phyloP scores from a whole-genome alignment of 2,888 invertebrate species.

The Iselma pallidipennis region DNA sequence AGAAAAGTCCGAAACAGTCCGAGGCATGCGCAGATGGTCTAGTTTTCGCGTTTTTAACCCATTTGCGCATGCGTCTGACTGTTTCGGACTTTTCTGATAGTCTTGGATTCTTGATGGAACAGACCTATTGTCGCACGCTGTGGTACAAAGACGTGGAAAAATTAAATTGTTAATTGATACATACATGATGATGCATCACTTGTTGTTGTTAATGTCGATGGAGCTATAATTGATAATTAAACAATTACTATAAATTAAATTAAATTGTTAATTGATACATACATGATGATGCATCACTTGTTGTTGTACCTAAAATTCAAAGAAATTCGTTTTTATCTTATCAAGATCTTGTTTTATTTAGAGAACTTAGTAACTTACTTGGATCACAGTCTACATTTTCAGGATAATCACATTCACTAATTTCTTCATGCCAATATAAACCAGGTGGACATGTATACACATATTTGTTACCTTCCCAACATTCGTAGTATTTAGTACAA shows the following conservation, averaged over 20 bases:
- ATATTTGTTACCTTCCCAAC: slow-evolving; percentile 5
- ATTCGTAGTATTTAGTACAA: slow-evolving; percentile 11
- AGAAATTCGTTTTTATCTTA: too few relatives aligned
- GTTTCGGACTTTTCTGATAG: too few relatives aligned
- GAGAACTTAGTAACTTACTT: neutral
- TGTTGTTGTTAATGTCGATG: neutral
- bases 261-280: neutral
- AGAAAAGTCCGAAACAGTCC: too few relatives aligned
- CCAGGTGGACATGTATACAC: slow-evolving; percentile 5
- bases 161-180: neutral
- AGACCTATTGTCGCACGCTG: too few relatives aligned
- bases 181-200: neutral
- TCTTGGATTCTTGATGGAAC: too few relatives aligned
- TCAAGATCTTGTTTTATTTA: too few relatives aligned
- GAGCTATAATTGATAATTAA: neutral
- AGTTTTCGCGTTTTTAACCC: too few relatives aligned
- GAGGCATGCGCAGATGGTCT: too few relatives aligned
- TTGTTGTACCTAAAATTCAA: neutral
- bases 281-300: neutral
- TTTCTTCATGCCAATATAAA: slow-evolving; percentile 12
- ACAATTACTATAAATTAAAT: neutral
- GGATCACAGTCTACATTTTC: slow-evolving; percentile 4
- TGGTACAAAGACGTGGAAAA: too few relatives aligned
- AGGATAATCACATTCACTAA: neutral
- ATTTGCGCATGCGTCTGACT: too few relatives aligned